Percentiles rank a stretch among this genome's conserved stretches.
Conservation (phyloP, 2,888 invertebrate genomes). For the Rhagonycha fulva region DNA sequence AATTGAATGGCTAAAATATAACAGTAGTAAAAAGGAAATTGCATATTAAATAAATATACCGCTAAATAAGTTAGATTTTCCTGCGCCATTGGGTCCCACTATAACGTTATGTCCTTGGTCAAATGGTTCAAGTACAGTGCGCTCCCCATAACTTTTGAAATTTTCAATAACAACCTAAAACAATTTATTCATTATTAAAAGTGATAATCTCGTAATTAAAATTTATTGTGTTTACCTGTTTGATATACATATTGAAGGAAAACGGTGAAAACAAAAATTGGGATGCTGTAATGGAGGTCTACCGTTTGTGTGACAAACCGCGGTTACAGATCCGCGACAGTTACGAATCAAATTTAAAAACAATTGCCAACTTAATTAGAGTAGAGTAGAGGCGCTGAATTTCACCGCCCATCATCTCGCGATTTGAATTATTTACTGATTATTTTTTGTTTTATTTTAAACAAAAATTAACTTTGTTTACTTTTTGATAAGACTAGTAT, state of each 20-base stretch:
- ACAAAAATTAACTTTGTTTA: too few relatives aligned
- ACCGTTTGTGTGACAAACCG: neutral
- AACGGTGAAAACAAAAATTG: neutral
- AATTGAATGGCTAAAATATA: constrained; percentile 90
- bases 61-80: constrained; percentile 99
- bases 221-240: neutral
- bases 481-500: too few relatives aligned
- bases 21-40: neutral
- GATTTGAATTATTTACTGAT: too few relatives aligned
- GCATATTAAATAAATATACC: constrained; percentile 62
- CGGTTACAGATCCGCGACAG: neutral
- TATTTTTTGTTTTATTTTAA: too few relatives aligned
- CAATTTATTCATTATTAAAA: constrained; percentile 5
- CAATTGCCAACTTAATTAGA: too few relatives aligned
- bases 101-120: constrained; percentile 97
- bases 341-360: too few relatives aligned
- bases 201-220: too few relatives aligned
- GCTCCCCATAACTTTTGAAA: constrained; percentile 98
- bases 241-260: neutral
- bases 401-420: too few relatives aligned
- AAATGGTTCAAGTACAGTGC: constrained; percentile 97
- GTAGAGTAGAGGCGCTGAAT: too few relatives aligned
- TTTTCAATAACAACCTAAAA: constrained; percentile 96
- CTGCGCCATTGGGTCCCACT: constrained; percentile 99
- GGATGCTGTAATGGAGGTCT: too few relatives aligned